Percentiles rank a stretch among this genome's conserved stretches.
These are phyloP conservation scores for Phortica okadai DNA, from an alignment of 2,888 invertebrate species.

Conservation along the genomic window DNA sequence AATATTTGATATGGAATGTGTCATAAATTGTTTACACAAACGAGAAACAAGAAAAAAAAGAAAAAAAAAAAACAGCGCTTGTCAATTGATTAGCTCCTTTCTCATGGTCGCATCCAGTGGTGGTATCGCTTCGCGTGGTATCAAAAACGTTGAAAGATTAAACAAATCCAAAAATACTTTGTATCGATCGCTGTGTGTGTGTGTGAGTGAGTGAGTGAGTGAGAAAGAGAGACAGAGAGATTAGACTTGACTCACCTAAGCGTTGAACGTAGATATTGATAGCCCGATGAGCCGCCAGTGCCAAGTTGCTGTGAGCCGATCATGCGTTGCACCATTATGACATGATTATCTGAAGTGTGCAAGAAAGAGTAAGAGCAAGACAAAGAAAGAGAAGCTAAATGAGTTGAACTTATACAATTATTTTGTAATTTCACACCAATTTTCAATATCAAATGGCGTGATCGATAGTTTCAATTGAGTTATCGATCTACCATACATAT, in stretches of 20 bases:
- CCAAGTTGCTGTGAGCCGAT: constrained; percentile 97
- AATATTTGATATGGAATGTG: too few species aligned
- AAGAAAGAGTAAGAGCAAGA: constrained; percentile 9
- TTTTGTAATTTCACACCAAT: too few species aligned
- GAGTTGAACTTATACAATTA: too few species aligned
- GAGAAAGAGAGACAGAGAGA: too few species aligned
- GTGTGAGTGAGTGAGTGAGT: too few species aligned
- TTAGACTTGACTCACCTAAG: constrained; percentile 83
- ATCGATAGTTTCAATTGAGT: neutral
- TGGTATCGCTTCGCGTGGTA: constrained; percentile 94
- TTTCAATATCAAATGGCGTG: too few species aligned
- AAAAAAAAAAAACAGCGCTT: neutral
- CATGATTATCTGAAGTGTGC: constrained; percentile 91
- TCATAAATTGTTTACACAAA: neutral
- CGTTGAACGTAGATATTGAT: constrained; percentile 97
- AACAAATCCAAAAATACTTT: constrained; percentile 98
- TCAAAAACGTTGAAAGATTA: constrained; percentile 96
- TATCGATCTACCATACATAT: neutral
- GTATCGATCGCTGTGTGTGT: constrained; percentile 91
- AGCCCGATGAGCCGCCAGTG: constrained; percentile 98
- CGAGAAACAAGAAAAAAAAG: neutral
- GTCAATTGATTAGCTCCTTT: constrained; percentile 65
- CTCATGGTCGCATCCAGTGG: constrained; percentile 88
- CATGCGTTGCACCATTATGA: constrained; percentile 99
- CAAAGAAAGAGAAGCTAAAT: neutral